phyloP scores from a whole-genome alignment of 2,113 vertebrate species.

The Corythaeola cristata region DNA sequence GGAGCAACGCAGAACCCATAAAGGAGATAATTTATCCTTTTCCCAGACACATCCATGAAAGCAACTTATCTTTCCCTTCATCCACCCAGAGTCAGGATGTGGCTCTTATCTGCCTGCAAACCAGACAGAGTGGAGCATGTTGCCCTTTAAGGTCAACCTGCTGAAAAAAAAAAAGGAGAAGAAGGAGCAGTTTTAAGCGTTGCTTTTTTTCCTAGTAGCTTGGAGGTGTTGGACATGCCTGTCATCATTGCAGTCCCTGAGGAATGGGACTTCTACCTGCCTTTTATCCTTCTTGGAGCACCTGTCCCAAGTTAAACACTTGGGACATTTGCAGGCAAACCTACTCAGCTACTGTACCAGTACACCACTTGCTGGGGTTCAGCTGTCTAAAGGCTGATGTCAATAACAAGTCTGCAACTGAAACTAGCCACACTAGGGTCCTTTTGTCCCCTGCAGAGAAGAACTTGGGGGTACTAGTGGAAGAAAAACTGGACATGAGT shows the following conservation, averaged over 20 bases:
- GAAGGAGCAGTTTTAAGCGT: not conserved
- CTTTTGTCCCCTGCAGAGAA: not conserved
- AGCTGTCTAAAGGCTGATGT: not conserved
- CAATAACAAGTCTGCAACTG: not conserved
- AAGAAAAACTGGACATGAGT: not conserved
- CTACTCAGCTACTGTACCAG: not conserved
- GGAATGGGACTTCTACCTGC: not conserved
- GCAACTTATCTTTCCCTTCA: constrained; percentile 47
- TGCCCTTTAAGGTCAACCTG: constrained; percentile 38
- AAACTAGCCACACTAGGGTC: not conserved
- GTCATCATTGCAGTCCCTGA: not conserved
- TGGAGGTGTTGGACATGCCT: not conserved
- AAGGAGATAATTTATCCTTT: constrained; percentile 47
- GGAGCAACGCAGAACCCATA: constrained; percentile 16
- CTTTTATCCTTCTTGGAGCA: not conserved
- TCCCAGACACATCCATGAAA: constrained; percentile 31
- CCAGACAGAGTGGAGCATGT: not conserved
- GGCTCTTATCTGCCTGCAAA: constrained; percentile 52
- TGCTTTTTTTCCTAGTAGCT: not conserved
- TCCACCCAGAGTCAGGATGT: constrained; percentile 51
- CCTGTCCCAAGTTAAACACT: not conserved
- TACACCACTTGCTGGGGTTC: not conserved
- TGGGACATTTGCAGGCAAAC: not conserved
- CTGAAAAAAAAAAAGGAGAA: not conserved
- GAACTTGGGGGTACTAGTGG: not conserved